These are phyloP conservation scores for Hemitrygon akajei DNA, from an alignment of 2,797 vertebrate genomes.

Conservation along the genomic window DNA sequence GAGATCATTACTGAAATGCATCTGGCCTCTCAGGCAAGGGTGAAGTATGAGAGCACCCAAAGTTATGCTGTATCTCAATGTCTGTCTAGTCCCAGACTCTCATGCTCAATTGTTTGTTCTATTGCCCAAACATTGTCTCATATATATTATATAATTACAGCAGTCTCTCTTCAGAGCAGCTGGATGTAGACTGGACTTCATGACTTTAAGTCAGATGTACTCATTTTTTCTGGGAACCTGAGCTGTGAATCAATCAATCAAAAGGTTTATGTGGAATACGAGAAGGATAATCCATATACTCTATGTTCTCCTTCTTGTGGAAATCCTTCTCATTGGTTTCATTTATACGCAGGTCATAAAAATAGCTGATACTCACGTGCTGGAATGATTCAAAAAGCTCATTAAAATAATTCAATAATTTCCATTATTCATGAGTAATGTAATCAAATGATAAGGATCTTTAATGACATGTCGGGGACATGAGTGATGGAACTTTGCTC, in stretches of 20 bases:
- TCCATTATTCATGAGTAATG: background rate
- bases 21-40: background rate
- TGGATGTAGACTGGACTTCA: slow-evolving; percentile 5
- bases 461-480: background rate
- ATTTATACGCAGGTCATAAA: slow-evolving; percentile 2
- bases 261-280: background rate
- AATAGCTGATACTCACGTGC: background rate
- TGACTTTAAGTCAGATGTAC: background rate
- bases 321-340: background rate
- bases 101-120: background rate
- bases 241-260: slow-evolving; percentile 11
- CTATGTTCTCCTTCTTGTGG: background rate
- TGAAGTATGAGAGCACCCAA: background rate
- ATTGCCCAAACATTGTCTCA: background rate
- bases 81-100: background rate
- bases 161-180: background rate
- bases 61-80: background rate
- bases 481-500: background rate
- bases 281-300: background rate
- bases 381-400: background rate
- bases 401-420: background rate
- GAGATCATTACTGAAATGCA: background rate
- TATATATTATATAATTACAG: background rate
- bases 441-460: background rate
- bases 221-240: slow-evolving; percentile 2